phyloP scores from a whole-genome alignment of 1,140 invertebrate species.

The Asbolus verrucosus region DNA sequence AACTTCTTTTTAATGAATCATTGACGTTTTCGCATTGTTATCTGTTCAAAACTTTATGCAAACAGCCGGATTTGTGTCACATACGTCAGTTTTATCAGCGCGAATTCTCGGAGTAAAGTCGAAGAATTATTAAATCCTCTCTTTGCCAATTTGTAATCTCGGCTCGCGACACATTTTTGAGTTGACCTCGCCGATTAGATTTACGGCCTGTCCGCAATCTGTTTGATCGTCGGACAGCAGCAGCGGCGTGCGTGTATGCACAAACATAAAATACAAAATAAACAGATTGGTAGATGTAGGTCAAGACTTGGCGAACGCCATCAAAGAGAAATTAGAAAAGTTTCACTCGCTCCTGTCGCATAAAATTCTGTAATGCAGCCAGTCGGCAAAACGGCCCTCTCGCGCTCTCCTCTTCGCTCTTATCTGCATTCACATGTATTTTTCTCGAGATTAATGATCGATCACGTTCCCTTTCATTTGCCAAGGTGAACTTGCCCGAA shows the following conservation, averaged over 20 bases:
- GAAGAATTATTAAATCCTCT: too few species aligned
- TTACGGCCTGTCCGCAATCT: too few species aligned
- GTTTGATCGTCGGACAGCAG: not conserved
- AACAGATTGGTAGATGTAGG: slow-evolving; percentile 39
- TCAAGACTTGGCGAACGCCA: slow-evolving; percentile 39
- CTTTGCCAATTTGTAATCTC: too few species aligned
- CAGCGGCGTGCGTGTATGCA: slow-evolving; percentile 14
- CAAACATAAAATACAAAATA: slow-evolving; percentile 19
- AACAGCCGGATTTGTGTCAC: too few species aligned
- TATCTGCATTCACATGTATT: slow-evolving; percentile 77
- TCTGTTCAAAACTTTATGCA: too few species aligned
- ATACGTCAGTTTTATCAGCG: too few species aligned
- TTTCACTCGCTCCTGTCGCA: slow-evolving; percentile 32
- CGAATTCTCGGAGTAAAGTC: too few species aligned
- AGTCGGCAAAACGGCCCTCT: not conserved
- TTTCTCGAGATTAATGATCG: slow-evolving; percentile 21
- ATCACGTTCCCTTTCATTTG: slow-evolving; percentile 4
- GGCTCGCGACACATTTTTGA: too few species aligned
- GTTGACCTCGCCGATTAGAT: too few species aligned
- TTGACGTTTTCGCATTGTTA: too few species aligned
- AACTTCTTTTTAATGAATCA: too few species aligned
- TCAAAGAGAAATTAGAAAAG: slow-evolving; percentile 46
- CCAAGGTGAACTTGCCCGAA: slow-evolving; percentile 22
- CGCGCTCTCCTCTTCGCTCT: slow-evolving; percentile 86
- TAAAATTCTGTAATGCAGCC: slow-evolving; percentile 21